phyloP scores from a whole-genome alignment of 2,888 invertebrate genomes.

The Mimas tiliae region DNA sequence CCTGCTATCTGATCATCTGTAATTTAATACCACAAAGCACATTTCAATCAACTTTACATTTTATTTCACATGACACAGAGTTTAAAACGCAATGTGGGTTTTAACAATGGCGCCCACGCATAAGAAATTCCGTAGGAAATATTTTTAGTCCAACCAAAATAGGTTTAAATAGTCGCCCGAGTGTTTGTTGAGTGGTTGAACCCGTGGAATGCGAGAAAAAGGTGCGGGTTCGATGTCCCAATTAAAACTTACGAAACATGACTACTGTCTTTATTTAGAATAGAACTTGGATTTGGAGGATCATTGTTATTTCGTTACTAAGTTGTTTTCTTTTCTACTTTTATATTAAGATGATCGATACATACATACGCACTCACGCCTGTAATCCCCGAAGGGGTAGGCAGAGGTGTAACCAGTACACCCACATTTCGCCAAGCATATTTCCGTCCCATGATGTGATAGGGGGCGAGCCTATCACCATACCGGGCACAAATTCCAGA shows the following conservation, averaged over 20 bases:
- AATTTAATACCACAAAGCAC: constrained; percentile 6
- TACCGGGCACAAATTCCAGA: too few relatives aligned
- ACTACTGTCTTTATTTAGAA: constrained; percentile 11
- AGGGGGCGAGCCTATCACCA: too few relatives aligned
- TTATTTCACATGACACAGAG: background rate
- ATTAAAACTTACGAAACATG: constrained; percentile 18
- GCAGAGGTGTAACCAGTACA: too few relatives aligned
- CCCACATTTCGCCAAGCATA: too few relatives aligned
- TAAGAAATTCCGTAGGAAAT: constrained; percentile 19
- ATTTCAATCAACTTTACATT: background rate
- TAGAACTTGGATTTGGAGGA: background rate
- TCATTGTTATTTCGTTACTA: background rate
- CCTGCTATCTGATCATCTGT: constrained; percentile 9
- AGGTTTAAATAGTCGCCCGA: constrained; percentile 18
- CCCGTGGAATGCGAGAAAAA: constrained; percentile 20
- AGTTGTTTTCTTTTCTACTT: background rate
- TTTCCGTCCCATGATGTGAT: too few relatives aligned
- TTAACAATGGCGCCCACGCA: constrained; percentile 26
- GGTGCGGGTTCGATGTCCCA: constrained; percentile 21
- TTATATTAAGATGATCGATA: background rate
- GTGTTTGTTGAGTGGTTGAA: constrained; percentile 24
- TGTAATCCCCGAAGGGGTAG: too few relatives aligned
- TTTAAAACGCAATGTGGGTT: background rate
- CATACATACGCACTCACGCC: too few relatives aligned
- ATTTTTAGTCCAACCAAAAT: constrained; percentile 28